Conservation (phyloP, 2,797 vertebrate species). For the Acipenser transmontanus region DNA sequence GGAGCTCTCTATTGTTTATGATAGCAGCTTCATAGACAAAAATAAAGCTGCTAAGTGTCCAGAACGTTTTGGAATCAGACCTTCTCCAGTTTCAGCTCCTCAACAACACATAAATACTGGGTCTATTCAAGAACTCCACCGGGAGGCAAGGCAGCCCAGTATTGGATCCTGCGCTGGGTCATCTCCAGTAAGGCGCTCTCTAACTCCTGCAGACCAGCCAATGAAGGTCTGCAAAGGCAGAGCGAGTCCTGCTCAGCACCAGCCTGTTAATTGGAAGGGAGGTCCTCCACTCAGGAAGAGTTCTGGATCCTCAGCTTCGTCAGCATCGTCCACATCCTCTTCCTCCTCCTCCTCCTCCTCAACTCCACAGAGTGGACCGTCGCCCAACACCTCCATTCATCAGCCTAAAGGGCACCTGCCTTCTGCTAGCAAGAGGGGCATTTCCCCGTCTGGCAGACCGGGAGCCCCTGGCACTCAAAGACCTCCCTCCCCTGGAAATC, state of each 20-base stretch:
- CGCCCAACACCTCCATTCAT: conserved; percentile 43
- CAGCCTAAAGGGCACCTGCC: conserved; percentile 37
- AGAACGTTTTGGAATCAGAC: conserved; percentile 31
- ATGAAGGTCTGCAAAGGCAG: conserved; percentile 39
- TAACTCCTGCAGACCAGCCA: conserved; percentile 36
- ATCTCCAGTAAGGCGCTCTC: conserved; percentile 33
- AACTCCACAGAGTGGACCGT: conserved; percentile 39
- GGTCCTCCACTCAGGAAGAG: conserved; percentile 32
- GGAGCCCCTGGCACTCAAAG: conserved; percentile 23
- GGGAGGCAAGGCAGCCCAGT: conserved; percentile 25
- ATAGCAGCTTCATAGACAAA: conserved; percentile 62
- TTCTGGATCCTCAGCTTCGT: conserved; percentile 28
- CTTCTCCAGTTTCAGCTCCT: conserved; percentile 23
- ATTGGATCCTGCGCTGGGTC: conserved; percentile 26
- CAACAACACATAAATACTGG: conserved; percentile 28
- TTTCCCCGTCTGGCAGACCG: conserved; percentile 14
- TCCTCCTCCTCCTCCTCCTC: conserved; percentile 43
- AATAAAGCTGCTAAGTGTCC: conserved; percentile 23
- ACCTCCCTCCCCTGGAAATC: conserved; percentile 6
- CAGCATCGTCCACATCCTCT: conserved; percentile 35
- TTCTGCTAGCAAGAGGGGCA: conserved; percentile 31
- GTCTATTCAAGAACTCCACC: conserved; percentile 23
- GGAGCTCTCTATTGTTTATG: conserved; percentile 85
- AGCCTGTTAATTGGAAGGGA: conserved; percentile 35
- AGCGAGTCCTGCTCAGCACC: conserved; percentile 31